A percentile compares a stretch with the other conserved stretches of the same genome.
phyloP scores from a whole-genome alignment of 2,113 vertebrate species.

The Heterochromis multidens region DNA sequence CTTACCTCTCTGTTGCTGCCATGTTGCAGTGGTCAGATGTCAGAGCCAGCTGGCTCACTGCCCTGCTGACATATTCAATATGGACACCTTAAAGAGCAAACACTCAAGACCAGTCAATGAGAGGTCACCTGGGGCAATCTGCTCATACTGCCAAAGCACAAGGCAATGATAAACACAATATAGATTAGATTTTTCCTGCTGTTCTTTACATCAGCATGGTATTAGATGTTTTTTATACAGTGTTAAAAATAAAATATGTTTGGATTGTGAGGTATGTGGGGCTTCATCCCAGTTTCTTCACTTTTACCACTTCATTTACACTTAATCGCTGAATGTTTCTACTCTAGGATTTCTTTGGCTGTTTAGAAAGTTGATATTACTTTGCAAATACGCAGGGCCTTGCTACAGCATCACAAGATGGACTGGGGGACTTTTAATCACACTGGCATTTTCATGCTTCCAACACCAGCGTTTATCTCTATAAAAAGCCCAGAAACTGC shows the following conservation, averaged over 20 bases:
- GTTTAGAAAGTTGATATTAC: conserved; percentile 19
- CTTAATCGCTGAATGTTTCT: background rate
- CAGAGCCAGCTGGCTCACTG: conserved; percentile 52
- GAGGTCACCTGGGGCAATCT: conserved; percentile 47
- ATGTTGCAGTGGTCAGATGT: conserved; percentile 48
- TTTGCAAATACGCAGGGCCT: conserved; percentile 14
- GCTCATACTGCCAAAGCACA: conserved; percentile 5
- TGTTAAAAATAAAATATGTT: background rate
- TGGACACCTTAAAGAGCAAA: conserved; percentile 45
- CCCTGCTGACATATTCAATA: conserved; percentile 58
- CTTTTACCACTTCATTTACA: background rate
- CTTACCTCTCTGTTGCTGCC: conserved; percentile 36
- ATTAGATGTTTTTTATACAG: background rate
- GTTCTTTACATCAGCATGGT: background rate
- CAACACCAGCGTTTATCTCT: conserved; percentile 40
- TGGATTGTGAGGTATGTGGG: background rate
- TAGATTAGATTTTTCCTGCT: background rate
- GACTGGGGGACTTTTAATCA: conserved; percentile 47
- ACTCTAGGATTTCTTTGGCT: background rate
- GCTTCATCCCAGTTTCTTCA: background rate
- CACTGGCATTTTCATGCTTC: conserved; percentile 35
- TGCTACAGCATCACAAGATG: conserved; percentile 22
- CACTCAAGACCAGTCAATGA: conserved; percentile 53
- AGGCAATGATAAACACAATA: background rate
- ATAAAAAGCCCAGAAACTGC: conserved; percentile 39